These are phyloP conservation scores for Diadromus collaris DNA, from an alignment of 2,888 invertebrate species.

Conservation along the genomic window DNA sequence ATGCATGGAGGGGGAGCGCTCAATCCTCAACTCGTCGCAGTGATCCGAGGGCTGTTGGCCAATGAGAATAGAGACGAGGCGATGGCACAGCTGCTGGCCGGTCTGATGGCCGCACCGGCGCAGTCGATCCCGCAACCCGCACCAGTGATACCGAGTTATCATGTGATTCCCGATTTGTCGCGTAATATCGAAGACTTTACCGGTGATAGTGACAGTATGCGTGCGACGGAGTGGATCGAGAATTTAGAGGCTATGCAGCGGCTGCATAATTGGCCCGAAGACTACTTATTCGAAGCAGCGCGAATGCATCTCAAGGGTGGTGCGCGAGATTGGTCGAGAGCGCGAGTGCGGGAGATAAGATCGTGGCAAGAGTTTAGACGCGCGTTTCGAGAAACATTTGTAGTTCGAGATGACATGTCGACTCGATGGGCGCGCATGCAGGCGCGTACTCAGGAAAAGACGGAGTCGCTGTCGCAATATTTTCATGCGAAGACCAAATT, in stretches of 20 bases:
- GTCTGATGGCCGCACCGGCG: neutral
- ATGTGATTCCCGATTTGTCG: neutral
- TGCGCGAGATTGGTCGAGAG: constrained; percentile 29
- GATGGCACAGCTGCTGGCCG: neutral
- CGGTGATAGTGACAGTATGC: neutral
- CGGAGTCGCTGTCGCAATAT: constrained; percentile 9
- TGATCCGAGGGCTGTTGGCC: neutral
- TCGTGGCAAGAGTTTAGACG: constrained; percentile 24
- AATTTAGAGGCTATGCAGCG: constrained; percentile 14
- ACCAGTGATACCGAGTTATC: neutral
- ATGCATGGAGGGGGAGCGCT: neutral
- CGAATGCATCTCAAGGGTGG: constrained; percentile 17
- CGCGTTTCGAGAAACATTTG: constrained; percentile 16
- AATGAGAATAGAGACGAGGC: neutral
- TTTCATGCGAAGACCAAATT: constrained; percentile 13
- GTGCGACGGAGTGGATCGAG: neutral
- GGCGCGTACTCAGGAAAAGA: neutral
- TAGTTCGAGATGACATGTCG: neutral
- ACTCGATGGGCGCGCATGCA: constrained; percentile 10
- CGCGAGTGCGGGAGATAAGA: neutral
- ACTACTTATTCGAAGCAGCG: constrained; percentile 18
- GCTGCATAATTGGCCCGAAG: constrained; percentile 39
- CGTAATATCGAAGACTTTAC: neutral
- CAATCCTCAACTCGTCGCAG: neutral
- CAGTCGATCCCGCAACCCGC: neutral